These are phyloP conservation scores for Fregetta grallaria DNA, from an alignment of 2,113 vertebrate species.

Conservation along the genomic window DNA sequence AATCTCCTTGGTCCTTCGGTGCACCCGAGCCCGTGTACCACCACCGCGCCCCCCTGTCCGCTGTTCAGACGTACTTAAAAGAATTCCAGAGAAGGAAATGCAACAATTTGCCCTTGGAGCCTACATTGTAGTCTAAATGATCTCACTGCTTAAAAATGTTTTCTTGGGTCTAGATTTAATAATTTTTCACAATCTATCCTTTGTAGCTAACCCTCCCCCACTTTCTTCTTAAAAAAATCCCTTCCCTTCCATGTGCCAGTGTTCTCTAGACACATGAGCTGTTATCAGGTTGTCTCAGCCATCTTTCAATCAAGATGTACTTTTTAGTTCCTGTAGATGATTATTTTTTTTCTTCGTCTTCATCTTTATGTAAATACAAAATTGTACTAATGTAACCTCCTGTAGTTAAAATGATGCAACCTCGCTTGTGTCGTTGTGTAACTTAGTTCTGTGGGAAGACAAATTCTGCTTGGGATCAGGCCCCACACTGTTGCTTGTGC, in stretches of 20 bases:
- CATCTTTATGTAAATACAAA: conserved; percentile 60
- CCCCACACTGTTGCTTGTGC: not conserved
- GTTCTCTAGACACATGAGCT: conserved; percentile 50
- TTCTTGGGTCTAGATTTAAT: conserved; percentile 51
- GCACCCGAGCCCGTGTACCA: accelerated
- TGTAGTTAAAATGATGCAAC: conserved; percentile 26
- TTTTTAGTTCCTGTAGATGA: conserved; percentile 51
- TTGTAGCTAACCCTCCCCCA: conserved; percentile 47
- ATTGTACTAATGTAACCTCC: conserved; percentile 53
- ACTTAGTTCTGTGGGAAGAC: conserved; percentile 15
- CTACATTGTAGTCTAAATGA: conserved; percentile 9
- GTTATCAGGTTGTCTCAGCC: conserved; percentile 62
- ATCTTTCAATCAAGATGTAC: conserved; percentile 66
- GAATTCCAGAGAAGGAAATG: not conserved
- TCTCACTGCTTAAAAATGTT: conserved; percentile 46
- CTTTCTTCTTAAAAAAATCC: conserved; percentile 18
- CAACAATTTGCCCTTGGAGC: conserved; percentile 11
- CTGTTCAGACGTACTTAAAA: not conserved
- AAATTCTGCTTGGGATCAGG: not conserved
- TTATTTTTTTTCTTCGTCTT: conserved; percentile 4
- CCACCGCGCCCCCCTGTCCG: not conserved
- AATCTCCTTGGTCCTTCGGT: not conserved
- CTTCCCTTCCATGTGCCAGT: conserved; percentile 46
- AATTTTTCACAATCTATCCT: conserved; percentile 30
- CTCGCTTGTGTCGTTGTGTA: not conserved